A percentile compares a stretch with the other conserved stretches of the same genome.
These are phyloP conservation scores for Dysidea cf. avara DNA, from an alignment of 37 sponge, comb jelly and placozoan genomes.

Conservation along the genomic window DNA sequence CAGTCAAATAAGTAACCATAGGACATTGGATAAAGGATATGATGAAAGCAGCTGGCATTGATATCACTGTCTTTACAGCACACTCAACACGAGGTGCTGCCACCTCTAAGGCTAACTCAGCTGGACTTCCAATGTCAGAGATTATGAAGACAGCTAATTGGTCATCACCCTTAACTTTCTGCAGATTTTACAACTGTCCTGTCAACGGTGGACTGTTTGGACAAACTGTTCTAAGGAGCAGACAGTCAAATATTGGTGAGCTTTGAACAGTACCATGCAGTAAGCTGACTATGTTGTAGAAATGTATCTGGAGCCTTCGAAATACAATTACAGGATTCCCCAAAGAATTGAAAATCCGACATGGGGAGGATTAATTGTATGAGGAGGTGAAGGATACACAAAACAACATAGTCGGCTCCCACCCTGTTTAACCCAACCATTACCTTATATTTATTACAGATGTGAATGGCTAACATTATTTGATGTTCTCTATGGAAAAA, in stretches of 20 bases:
- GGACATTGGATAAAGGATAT: slow-evolving; percentile 23
- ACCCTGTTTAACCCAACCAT: too few species aligned
- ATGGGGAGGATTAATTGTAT: too few species aligned
- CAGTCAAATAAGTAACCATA: slow-evolving; percentile 24
- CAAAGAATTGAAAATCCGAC: too few species aligned
- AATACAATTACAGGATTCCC: slow-evolving; percentile 50
- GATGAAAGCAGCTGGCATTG: slow-evolving; percentile 21
- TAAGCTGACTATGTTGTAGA: too few species aligned
- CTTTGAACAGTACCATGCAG: too few species aligned
- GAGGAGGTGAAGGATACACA: too few species aligned
- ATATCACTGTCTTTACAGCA: slow-evolving; percentile 17
- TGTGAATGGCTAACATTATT: too few species aligned
- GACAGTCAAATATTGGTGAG: slow-evolving; percentile 4
- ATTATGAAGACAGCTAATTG: slow-evolving; percentile 31
- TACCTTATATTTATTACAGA: too few species aligned
- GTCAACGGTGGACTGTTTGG: slow-evolving; percentile 5
- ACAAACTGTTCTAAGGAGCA: slow-evolving; percentile 1
- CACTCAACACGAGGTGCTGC: slow-evolving; percentile 34
- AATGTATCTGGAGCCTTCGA: slow-evolving; percentile 45
- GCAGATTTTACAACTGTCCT: slow-evolving; percentile 34
- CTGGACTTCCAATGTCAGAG: slow-evolving; percentile 21
- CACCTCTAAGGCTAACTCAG: slow-evolving; percentile 18
- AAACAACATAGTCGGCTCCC: too few species aligned
- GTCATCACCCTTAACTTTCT: slow-evolving; percentile 9
- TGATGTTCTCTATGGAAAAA: too few species aligned